Evolutionary conservation across 2,113 vertebrate species (phyloP).

Genomic region (Coreoperca whiteheadi): DNA sequence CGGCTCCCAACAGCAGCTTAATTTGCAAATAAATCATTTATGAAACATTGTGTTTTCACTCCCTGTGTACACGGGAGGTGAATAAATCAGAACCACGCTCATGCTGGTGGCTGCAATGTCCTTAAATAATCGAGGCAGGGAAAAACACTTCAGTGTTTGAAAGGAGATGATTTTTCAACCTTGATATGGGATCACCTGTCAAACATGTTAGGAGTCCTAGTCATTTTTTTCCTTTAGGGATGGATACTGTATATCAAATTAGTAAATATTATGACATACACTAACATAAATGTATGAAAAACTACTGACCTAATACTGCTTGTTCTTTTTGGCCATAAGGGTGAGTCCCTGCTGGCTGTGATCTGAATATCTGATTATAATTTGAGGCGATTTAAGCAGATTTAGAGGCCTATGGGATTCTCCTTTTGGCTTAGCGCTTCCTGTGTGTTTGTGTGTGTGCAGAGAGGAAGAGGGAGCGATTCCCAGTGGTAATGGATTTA

Average conservation of each 20-base stretch:
- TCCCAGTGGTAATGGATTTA: conserved; percentile 50
- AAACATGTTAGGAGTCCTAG: not conserved
- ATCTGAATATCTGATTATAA: conserved; percentile 82
- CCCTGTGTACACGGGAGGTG: conserved; percentile 32
- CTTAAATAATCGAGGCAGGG: conserved; percentile 22
- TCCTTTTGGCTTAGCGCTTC: conserved; percentile 68
- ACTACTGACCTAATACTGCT: conserved; percentile 45
- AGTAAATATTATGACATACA: conserved; percentile 8
- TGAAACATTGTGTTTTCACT: conserved; percentile 63
- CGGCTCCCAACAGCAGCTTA: conserved; percentile 39
- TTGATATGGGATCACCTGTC: conserved; percentile 5
- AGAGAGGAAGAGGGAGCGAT: conserved; percentile 25
- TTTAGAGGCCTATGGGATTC: conserved; percentile 75
- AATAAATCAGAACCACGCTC: conserved; percentile 49
- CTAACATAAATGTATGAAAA: conserved; percentile 36
- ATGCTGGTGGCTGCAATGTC: conserved; percentile 11
- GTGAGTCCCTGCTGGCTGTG: conserved; percentile 64
- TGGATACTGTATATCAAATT: conserved; percentile 9
- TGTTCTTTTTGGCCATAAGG: conserved; percentile 75
- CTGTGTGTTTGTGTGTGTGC: conserved; percentile 35
- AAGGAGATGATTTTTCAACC: conserved; percentile 14
- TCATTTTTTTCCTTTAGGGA: conserved; percentile 1
- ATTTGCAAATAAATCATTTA: conserved; percentile 65
- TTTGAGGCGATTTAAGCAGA: conserved; percentile 78
- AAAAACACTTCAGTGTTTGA: conserved; percentile 19